These are phyloP conservation scores for Antechinus flavipes DNA, from an alignment of 2,113 vertebrate species.

Conservation along the genomic window DNA sequence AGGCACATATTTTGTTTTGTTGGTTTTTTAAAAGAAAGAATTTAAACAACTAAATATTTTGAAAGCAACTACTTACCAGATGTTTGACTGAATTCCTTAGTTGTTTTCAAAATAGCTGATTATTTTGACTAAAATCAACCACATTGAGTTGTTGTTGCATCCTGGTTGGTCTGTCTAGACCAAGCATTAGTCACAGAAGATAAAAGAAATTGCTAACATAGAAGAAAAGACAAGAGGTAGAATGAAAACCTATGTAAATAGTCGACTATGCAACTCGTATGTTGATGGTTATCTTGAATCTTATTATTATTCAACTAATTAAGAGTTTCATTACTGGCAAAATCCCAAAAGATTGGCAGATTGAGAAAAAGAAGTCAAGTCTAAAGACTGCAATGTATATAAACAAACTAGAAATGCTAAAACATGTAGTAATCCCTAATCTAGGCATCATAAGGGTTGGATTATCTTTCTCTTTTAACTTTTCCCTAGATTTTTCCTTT, in stretches of 20 bases:
- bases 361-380: neutral
- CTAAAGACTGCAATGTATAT: neutral
- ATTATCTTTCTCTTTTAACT: neutral
- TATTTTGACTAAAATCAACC: neutral
- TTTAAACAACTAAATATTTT: neutral
- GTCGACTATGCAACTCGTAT: neutral
- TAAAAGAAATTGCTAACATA: neutral
- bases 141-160: constrained; percentile 23
- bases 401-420: neutral
- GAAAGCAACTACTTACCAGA: neutral
- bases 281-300: neutral
- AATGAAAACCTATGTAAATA: neutral
- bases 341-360: neutral
- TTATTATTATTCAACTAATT: neutral
- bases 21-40: neutral
- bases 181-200: neutral
- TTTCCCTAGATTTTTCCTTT: neutral
- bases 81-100: constrained; percentile 9
- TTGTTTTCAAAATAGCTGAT: neutral
- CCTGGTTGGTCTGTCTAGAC: neutral
- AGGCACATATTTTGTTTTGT: neutral
- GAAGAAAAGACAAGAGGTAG: neutral
- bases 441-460: neutral
- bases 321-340: neutral
- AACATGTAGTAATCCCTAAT: neutral